Conservation (phyloP, 2,113 vertebrate species). For the Nyctereutes procyonoides region DNA sequence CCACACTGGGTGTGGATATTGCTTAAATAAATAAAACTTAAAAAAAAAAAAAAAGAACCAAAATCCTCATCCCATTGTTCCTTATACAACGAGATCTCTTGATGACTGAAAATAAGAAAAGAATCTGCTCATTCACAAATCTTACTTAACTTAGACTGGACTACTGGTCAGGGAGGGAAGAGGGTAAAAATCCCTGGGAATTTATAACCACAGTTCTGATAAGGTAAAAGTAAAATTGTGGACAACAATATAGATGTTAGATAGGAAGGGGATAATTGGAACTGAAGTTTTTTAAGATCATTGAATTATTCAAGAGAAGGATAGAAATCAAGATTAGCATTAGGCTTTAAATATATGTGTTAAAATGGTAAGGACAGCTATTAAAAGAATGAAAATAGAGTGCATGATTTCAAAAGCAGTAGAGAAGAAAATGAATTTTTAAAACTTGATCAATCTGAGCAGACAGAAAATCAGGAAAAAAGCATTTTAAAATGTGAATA, state of each 20-base stretch:
- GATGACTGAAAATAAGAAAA: conserved; percentile 12
- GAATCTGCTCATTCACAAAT: background rate
- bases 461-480: background rate
- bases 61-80: background rate
- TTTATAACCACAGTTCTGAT: background rate
- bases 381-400: conserved; percentile 43
- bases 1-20: background rate
- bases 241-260: background rate
- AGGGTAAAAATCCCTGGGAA: background rate
- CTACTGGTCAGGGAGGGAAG: background rate
- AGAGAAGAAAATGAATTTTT: conserved; percentile 47
- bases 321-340: conserved; percentile 33
- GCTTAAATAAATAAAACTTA: background rate
- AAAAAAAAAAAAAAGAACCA: background rate
- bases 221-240: conserved; percentile 38
- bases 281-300: conserved; percentile 47
- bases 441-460: conserved; percentile 1
- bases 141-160: background rate
- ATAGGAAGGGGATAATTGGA: background rate
- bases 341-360: conserved; percentile 13
- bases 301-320: conserved; percentile 55
- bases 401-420: conserved; percentile 24
- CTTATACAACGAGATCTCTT: background rate
- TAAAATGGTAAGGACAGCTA: conserved; percentile 15
- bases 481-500: background rate